Base-by-base conservation (phyloP, 2,797 vertebrate genomes). In the Epinephelus coioides region DNA sequence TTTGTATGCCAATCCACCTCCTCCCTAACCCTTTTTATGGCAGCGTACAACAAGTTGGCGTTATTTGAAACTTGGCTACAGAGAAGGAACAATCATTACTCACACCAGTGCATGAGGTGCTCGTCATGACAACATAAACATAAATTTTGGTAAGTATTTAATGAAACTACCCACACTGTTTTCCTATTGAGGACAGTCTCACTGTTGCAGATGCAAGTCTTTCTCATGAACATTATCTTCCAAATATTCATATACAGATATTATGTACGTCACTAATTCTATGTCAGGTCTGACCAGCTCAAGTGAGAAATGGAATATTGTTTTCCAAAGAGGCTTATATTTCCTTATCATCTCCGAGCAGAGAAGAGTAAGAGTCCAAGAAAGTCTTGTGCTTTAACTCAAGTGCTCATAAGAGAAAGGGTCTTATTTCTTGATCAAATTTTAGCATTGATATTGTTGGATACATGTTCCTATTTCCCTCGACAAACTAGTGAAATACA, bases 251-350 rank as follows among this genome's bases (percentile, higher is more conserved):
- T 18, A 18, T 12, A 21, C 5, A 38, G 6, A 13, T 21, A 54
- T 34, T 2, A 64, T 46, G 53, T 27, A 66, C 14, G 50, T 13
- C 19, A 38, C 17, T 2, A 6, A 9, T n/a, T 60, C 30, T 18
- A 12, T 69, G 53, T 23, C 50, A 76, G 44, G 55, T 69, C 34
- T 38, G 49, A 63, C 69, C 38, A 34, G 62, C 59, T 70, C 21
- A 44, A 51, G 40, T 50, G 15, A 46, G 4, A 34, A 44, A 63
- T 10, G 10, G 13, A 56, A 49, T 17, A n/a, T 40, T 73, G 10
- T 18, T 61, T 63, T 43, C 10, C 25, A 56, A 9, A 57, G 30
- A 49, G 5, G 34, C 23, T 34, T 34, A 34, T 6, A 34, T 34
- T 34, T 34, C 6, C 34, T 34, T 7, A 34, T 34, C 34, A 8